A percentile compares a stretch with the other conserved stretches of the same genome.
Evolutionary conservation across 2,888 invertebrate genomes (phyloP).

Genomic region (Caenorhabditis doughertyi): DNA sequence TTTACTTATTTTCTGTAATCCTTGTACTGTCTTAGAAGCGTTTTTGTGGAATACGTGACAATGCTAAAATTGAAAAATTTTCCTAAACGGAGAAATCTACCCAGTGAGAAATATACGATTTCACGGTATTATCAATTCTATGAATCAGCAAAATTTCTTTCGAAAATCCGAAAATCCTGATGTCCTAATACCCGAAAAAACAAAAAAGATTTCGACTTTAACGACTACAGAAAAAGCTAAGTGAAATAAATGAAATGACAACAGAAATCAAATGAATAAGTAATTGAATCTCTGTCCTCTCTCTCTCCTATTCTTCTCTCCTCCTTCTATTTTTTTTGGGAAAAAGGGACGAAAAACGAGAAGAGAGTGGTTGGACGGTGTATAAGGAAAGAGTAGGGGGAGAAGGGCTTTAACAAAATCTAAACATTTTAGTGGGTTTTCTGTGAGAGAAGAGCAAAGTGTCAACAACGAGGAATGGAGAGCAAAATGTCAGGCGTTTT

Average conservation of each 20-base stretch:
- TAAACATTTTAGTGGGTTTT: slow-evolving; percentile 53
- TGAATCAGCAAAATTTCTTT: neutral
- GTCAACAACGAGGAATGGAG: slow-evolving; percentile 10
- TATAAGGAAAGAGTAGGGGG: no score
- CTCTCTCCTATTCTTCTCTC: neutral
- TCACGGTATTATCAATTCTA: no score
- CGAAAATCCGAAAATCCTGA: neutral
- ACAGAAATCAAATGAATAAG: slow-evolving; percentile 55
- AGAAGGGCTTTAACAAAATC: slow-evolving; percentile 32
- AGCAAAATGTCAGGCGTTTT: neutral
- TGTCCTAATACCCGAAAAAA: neutral
- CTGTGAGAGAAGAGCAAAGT: neutral
- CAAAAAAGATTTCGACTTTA: slow-evolving; percentile 4
- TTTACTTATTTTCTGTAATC: no score
- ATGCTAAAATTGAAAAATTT: no score
- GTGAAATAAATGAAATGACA: neutral
- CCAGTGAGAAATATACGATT: no score
- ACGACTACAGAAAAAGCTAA: slow-evolving; percentile 17
- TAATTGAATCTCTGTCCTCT: slow-evolving; percentile 36
- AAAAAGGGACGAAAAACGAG: neutral
- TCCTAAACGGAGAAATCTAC: no score
- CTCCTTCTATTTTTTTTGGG: neutral
- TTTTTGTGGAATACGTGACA: no score
- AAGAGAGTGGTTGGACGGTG: no score
- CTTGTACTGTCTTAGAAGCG: no score